Conservation (phyloP, 2,888 invertebrate species). For the Latheticus oryzae region DNA sequence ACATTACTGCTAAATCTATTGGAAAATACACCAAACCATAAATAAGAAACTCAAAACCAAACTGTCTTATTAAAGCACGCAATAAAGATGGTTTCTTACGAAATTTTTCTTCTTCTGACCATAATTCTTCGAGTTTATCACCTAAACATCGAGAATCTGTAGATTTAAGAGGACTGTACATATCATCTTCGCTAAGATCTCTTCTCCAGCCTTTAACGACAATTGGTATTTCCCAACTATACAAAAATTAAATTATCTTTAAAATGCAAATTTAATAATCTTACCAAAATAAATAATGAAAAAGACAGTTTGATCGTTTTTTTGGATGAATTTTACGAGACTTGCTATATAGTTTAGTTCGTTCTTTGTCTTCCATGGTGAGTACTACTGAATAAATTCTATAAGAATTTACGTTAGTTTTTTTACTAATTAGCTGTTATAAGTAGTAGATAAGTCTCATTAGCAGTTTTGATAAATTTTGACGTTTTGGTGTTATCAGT, state of each 20-base stretch:
- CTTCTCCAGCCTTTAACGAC: conserved; percentile 66
- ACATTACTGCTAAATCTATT: conserved; percentile 55
- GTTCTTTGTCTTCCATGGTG: conserved; percentile 27
- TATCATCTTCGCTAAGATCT: conserved; percentile 67
- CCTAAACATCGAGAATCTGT: conserved; percentile 65
- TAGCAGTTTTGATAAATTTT: too few relatives aligned
- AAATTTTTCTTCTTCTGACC: conserved; percentile 55
- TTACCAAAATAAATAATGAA: conserved; percentile 56
- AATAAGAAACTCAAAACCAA: conserved; percentile 52
- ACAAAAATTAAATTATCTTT: too few relatives aligned
- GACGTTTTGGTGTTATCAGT: too few relatives aligned
- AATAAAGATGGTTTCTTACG: conserved; percentile 50
- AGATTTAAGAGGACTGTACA: conserved; percentile 66
- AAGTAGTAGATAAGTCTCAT: too few relatives aligned
- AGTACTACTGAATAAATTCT: too few relatives aligned
- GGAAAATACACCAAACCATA: conserved; percentile 53
- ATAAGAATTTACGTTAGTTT: too few relatives aligned
- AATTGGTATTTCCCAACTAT: conserved; percentile 67
- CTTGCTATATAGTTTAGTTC: conserved; percentile 7
- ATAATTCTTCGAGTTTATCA: conserved; percentile 61
- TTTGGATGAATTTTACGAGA: conserved; percentile 47
- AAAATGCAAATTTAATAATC: too few relatives aligned
- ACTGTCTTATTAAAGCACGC: conserved; percentile 55
- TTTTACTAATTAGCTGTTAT: too few relatives aligned
- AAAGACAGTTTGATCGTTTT: conserved; percentile 49